Percentiles rank a stretch among this genome's conserved stretches.
Evolutionary conservation across 1,140 invertebrate species (phyloP).

Genomic region (Papilio aristodemus): DNA sequence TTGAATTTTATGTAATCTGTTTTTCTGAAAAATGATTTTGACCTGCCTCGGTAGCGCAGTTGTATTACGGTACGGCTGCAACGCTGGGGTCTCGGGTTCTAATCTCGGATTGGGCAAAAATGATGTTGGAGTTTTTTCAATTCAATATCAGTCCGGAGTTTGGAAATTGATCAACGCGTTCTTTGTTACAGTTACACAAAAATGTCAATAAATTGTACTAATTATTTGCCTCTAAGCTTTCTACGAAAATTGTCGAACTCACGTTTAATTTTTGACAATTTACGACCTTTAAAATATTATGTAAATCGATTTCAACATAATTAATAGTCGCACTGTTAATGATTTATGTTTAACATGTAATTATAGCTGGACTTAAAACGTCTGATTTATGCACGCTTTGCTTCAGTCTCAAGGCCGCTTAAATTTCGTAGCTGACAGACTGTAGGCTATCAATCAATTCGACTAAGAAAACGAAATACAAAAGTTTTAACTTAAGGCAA

Average conservation of each 20-base stretch:
- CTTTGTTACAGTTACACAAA: no score
- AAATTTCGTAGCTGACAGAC: slow-evolving; percentile 16
- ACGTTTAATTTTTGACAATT: slow-evolving; percentile 52
- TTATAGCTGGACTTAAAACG: slow-evolving; percentile 33
- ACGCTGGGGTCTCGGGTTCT: no score
- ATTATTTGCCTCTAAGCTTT: slow-evolving; percentile 39
- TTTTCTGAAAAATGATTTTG: no score
- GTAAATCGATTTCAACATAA: slow-evolving; percentile 47
- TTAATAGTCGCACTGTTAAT: slow-evolving; percentile 46
- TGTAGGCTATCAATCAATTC: slow-evolving; percentile 25
- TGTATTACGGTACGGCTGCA: no score
- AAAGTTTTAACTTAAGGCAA: slow-evolving; percentile 30
- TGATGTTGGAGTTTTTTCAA: no score
- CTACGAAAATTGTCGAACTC: slow-evolving; percentile 58
- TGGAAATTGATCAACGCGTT: no score
- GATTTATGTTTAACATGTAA: slow-evolving; percentile 49
- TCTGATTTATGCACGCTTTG: slow-evolving; percentile 42
- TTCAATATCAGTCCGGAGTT: no score
- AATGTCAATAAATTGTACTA: background rate
- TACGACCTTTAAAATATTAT: slow-evolving; percentile 53
- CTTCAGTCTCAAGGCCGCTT: background rate
- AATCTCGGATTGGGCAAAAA: no score
- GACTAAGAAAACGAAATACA: slow-evolving; percentile 41
- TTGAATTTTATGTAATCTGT: no score
- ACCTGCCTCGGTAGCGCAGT: no score